Evolutionary conservation across 2,113 vertebrate species (phyloP).

Genomic region (Corapipo altera): DNA sequence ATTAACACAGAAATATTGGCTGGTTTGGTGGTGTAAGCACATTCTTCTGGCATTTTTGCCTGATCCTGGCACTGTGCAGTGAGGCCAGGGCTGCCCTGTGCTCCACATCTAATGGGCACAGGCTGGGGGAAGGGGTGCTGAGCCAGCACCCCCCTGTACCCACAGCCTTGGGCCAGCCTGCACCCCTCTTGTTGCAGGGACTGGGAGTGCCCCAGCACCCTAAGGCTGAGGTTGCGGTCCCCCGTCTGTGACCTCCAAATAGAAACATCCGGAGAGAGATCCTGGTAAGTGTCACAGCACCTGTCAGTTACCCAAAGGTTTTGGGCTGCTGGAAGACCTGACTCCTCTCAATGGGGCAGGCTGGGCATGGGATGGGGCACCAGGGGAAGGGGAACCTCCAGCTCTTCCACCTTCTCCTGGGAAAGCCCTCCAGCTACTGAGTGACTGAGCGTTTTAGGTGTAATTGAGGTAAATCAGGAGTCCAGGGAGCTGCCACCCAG

Average conservation of each 20-base stretch:
- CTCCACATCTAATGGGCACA: not conserved
- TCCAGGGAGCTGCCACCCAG: not conserved
- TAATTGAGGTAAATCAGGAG: not conserved
- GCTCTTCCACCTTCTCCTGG: fast-evolving
- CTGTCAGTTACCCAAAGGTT: not conserved
- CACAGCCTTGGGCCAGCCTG: not conserved
- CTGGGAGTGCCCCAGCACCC: not conserved
- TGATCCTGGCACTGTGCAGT: too few species aligned
- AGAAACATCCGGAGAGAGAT: not conserved
- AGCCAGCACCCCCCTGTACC: not conserved
- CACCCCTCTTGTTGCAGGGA: not conserved
- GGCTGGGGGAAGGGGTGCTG: fast-evolving
- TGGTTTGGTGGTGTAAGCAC: too few species aligned
- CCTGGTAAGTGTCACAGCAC: not conserved
- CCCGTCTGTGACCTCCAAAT: not conserved
- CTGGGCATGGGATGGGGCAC: not conserved
- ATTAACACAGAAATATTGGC: too few species aligned
- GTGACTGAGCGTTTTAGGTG: not conserved
- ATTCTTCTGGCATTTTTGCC: too few species aligned
- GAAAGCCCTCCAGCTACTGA: not conserved
- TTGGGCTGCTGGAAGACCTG: not conserved
- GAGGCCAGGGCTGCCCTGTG: not conserved
- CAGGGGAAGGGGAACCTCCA: not conserved
- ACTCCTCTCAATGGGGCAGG: not conserved
- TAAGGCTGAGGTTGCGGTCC: fast-evolving